phyloP scores from a whole-genome alignment of 1,140 invertebrate species.

The Grapholita molesta region DNA sequence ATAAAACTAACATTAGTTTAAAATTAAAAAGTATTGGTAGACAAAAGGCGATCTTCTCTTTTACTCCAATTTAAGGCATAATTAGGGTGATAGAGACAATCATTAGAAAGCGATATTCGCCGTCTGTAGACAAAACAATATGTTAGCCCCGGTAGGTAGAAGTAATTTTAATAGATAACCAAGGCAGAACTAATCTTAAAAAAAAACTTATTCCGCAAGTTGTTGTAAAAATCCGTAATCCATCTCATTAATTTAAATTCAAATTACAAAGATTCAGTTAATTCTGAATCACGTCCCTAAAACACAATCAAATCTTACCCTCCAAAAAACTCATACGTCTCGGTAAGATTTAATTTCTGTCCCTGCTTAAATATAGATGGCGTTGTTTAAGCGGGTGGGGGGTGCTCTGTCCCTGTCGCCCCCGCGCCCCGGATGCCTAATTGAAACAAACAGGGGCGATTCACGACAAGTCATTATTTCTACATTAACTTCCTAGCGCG shows the following conservation, averaged over 20 bases:
- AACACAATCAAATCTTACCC: not conserved
- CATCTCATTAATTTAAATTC: not conserved
- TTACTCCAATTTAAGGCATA: too few relatives aligned
- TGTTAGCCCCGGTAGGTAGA: too few relatives aligned
- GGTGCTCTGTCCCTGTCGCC: not conserved
- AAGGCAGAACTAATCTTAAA: not conserved
- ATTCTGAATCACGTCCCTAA: not conserved
- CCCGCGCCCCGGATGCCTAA: slow-evolving; percentile 31
- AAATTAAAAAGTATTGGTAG: too few relatives aligned
- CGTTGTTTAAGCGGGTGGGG: slow-evolving; percentile 46
- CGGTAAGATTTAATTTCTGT: slow-evolving; percentile 60
- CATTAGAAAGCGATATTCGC: too few relatives aligned
- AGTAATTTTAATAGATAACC: too few relatives aligned
- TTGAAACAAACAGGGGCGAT: slow-evolving; percentile 69
- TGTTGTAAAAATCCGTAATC: not conserved
- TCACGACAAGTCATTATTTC: slow-evolving; percentile 63
- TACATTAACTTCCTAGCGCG: slow-evolving; percentile 60
- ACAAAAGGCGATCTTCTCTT: too few relatives aligned
- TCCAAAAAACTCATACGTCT: not conserved
- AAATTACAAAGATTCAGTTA: not conserved
- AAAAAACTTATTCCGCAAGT: not conserved
- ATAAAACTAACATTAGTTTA: not conserved
- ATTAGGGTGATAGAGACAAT: too few relatives aligned
- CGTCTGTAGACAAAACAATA: too few relatives aligned
- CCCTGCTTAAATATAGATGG: slow-evolving; percentile 62